phyloP scores from a whole-genome alignment of 2,113 vertebrate genomes.

The Mastomys coucha region DNA sequence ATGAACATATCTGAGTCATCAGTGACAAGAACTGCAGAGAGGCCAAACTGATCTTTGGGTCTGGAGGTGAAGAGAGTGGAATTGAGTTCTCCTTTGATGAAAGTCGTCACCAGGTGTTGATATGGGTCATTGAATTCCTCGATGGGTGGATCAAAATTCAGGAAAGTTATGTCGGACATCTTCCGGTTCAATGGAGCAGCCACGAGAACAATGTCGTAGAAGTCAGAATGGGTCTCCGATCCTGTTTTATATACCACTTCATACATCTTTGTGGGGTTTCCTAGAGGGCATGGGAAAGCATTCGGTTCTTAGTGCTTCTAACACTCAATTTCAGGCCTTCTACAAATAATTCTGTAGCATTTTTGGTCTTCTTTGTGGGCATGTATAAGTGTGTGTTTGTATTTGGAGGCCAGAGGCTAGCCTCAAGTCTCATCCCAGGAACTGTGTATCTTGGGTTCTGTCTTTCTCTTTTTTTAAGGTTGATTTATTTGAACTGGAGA shows the following conservation, averaged over 20 bases:
- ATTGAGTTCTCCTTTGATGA: constrained; percentile 93
- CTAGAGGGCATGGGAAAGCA: constrained; percentile 79
- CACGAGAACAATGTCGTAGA: constrained; percentile 94
- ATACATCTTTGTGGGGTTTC: constrained; percentile 86
- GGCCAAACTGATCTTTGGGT: constrained; percentile 82
- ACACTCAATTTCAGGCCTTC: neutral
- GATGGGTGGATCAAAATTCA: constrained; percentile 91
- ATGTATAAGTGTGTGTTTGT: neutral
- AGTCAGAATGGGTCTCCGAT: constrained; percentile 85
- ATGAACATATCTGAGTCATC: constrained; percentile 88
- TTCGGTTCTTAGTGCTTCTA: constrained; percentile 53
- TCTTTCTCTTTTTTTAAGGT: neutral
- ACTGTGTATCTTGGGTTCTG: neutral
- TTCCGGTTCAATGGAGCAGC: constrained; percentile 92
- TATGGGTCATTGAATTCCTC: constrained; percentile 88
- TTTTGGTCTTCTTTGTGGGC: neutral
- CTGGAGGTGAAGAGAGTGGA: constrained; percentile 89
- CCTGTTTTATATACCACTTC: constrained; percentile 90
- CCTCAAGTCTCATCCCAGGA: neutral
- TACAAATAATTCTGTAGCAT: constrained; percentile 45
- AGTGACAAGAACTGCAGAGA: constrained; percentile 88
- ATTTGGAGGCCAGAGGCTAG: neutral
- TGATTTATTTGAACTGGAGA: neutral
- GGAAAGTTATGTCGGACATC: constrained; percentile 92
- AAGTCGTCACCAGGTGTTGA: constrained; percentile 90